A percentile compares a stretch with the other conserved stretches of the same genome.
These are phyloP conservation scores for Diachrysia chrysitis DNA, from an alignment of 2,888 invertebrate genomes.

Conservation along the genomic window DNA sequence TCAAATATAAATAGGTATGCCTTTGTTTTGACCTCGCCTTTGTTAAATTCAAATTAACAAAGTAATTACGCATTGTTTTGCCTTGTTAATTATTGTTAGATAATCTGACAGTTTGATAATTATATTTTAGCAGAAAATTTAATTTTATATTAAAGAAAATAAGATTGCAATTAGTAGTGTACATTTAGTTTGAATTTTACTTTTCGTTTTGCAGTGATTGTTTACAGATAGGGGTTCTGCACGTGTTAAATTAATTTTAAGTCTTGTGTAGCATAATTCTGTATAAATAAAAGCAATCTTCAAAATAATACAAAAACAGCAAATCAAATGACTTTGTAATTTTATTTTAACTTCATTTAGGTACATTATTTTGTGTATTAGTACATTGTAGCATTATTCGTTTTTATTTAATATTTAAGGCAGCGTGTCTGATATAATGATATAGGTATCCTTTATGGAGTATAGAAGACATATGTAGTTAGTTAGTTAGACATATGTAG, in stretches of 20 bases:
- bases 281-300: too few species aligned
- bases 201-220: background rate
- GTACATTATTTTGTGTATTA: too few species aligned
- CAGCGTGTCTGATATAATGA: too few species aligned
- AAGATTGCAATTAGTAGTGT: background rate
- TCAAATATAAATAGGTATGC: background rate
- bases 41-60: conserved; percentile 2
- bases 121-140: background rate
- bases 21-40: conserved; percentile 13
- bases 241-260: background rate
- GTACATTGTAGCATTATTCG: too few species aligned
- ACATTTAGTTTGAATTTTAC: background rate
- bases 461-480: too few species aligned
- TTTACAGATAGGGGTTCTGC: background rate
- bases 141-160: background rate
- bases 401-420: too few species aligned
- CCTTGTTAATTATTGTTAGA: conserved; percentile 3
- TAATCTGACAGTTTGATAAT: conserved; percentile 3
- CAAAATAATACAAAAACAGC: too few species aligned
- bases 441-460: too few species aligned
- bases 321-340: too few species aligned
- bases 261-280: too few species aligned
- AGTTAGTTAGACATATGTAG: too few species aligned
- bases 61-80: conserved; percentile 12
- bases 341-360: too few species aligned